Evolutionary conservation across 2,113 vertebrate genomes (phyloP).

Genomic region (Centropus bengalensis): DNA sequence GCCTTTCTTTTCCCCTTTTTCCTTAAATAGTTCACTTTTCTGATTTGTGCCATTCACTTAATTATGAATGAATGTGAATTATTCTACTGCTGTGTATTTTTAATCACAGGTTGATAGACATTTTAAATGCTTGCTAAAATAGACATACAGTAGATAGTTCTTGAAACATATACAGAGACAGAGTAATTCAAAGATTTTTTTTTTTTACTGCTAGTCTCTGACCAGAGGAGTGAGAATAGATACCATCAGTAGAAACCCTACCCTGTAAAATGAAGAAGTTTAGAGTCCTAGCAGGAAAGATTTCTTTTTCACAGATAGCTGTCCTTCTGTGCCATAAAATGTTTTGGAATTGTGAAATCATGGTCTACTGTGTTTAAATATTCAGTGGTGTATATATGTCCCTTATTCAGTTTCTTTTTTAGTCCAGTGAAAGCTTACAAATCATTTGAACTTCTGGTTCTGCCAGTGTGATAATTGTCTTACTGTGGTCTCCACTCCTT

Average conservation of each 20-base stretch:
- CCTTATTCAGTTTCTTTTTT: neutral
- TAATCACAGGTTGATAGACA: neutral
- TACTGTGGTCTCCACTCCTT: neutral
- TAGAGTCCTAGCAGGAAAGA: neutral
- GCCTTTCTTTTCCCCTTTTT: neutral
- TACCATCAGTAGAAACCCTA: neutral
- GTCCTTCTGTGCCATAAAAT: neutral
- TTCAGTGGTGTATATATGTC: neutral
- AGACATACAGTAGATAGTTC: neutral
- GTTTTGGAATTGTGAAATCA: neutral
- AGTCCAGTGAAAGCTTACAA: neutral
- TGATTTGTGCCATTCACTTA: slow-evolving; percentile 54
- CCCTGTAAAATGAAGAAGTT: neutral
- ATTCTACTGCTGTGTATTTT: slow-evolving; percentile 31
- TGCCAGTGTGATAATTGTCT: neutral
- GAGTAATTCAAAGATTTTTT: neutral
- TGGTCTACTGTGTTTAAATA: neutral
- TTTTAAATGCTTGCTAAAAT: neutral
- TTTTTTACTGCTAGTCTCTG: neutral
- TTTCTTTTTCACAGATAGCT: neutral
- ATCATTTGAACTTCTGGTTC: neutral
- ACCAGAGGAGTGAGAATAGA: neutral
- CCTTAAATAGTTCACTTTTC: slow-evolving; percentile 64
- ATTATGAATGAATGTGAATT: slow-evolving; percentile 54
- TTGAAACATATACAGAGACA: neutral